Base-by-base conservation (phyloP, 2,797 vertebrate genomes). In the Enoplosus armatus region DNA sequence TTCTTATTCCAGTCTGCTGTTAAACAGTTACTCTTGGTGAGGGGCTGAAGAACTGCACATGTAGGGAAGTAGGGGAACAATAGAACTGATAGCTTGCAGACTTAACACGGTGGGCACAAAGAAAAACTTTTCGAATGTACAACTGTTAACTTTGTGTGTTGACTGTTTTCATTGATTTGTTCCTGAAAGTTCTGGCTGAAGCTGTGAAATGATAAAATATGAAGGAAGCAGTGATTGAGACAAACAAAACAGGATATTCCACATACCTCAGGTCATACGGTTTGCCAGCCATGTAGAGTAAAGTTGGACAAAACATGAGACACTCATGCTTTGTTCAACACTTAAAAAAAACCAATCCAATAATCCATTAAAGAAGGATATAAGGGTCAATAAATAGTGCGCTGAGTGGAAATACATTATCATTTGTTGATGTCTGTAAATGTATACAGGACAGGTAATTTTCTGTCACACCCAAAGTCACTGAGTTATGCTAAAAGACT, bases 251-350 rank as follows among this genome's bases (percentile, higher is more conserved):
- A 48, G 59, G 75, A 76, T 77, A 48, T 35, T 73, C 78, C n/a
- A 69, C 77, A 75, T 90, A 56, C 80, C 51, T 65, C 15, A 35
- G 47, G 55, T 79, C 43, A 64, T 11, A 16, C 26, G 43, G 54
- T 69, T 54, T 48, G 22, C 69, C 47, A 54, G 27, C 11, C 20
- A 60, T n/a, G 50, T 24, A 1, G 1, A 31, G 74, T 59, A 33
- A 60, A 65, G 35, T 35, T 24, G 27, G 29, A 26, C 15, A 65
- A 69, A 54, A 37, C 54, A 62, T 27, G 61, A 66, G 24, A 65
- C 61, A 29, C n/a, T n/a, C n/a, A n/a, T n/a, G n/a, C n/a, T n/a
- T n/a, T n/a, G n/a, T n/a, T n/a, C n/a, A n/a, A n/a, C n/a, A n/a
- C n/a, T n/a, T n/a, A n/a, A n/a, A n/a, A n/a, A n/a, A n/a, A n/a